Conservation (phyloP, 1,140 invertebrate species). For the Leptinotarsa undecemlineata region DNA sequence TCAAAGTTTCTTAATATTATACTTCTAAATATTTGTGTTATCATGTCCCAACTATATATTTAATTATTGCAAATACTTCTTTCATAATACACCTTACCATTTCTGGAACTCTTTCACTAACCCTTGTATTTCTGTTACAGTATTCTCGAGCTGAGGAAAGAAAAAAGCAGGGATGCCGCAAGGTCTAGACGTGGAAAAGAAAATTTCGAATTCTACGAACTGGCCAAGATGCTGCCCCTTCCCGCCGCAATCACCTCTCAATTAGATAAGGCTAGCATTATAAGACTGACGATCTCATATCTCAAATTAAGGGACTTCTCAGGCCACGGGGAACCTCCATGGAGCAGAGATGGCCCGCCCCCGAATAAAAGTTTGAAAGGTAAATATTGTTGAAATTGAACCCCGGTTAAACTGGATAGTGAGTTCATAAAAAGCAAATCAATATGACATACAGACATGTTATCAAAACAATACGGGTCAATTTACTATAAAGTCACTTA, state of each 20-base stretch:
- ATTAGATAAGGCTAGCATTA: constrained; percentile 98
- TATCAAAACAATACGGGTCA: too few relatives aligned
- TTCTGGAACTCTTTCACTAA: too few relatives aligned
- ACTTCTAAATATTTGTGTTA: too few relatives aligned
- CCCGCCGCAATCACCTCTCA: constrained; percentile 96
- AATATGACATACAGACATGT: too few relatives aligned
- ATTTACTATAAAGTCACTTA: too few relatives aligned
- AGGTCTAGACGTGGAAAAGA: constrained; percentile 93
- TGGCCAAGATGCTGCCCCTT: constrained; percentile 95
- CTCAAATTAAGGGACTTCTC: constrained; percentile 95
- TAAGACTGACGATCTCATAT: constrained; percentile 96
- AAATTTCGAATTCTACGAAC: constrained; percentile 98
- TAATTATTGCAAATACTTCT: too few relatives aligned
- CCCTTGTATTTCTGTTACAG: constrained; percentile 65
- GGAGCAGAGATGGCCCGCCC: constrained; percentile 78
- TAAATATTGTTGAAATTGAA: constrained; percentile 54
- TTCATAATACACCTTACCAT: too few relatives aligned
- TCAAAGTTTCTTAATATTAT: too few relatives aligned
- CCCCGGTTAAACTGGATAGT: too few relatives aligned
- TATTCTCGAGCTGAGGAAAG: constrained; percentile 94
- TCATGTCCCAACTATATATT: too few relatives aligned
- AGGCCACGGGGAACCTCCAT: constrained; percentile 91
- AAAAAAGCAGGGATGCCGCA: constrained; percentile 95
- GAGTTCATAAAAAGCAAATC: too few relatives aligned
- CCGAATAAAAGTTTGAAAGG: constrained; percentile 85